Evolutionary conservation across 2,797 vertebrate genomes (phyloP), one percentile per base, ranked within the genome.

Genomic region (Nasua narica): DNA sequence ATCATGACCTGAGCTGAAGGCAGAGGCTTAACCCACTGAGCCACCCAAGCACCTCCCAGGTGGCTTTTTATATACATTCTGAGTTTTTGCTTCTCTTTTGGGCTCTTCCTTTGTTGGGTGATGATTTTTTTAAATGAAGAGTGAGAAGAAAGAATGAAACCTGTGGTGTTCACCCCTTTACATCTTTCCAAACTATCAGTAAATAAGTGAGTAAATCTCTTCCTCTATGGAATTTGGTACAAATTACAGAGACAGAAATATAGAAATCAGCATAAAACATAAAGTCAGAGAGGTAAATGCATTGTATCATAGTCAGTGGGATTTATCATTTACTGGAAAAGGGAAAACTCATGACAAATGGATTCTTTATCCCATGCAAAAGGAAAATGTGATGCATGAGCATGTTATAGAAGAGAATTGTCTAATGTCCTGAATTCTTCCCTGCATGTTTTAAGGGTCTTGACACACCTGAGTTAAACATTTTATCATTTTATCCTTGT

Each of bases 221-320:
- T 94, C 27, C 43, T 32, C 27, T 32, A 0, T 81, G 32, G 72
- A 91, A 90, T 94, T 76, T 52, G 83, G 40, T 27, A 81, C 27
- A 62, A 94, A 3, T 15, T 92, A 76, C 37, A 74, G 35, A 84
- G 56, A 69, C 23, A 85, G 32, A 94, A 87, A 84, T 77, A 93
- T 50, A 84, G 54, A 84, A 96, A 74, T 91, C 12, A 77, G 70
- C 40, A 72, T 92, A 81, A 92, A 87, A 81, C 37, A 83, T 62
- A 86, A 79, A 70, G 40, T 25, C 37, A 72, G 40, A 72, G 77
- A 62, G 40, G 10, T 82, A 87, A 69, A 18, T 56, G 4, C 2
- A 54, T 79, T 12, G 23, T 11, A 81, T 77, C 32, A 32, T 11
- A 46, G 65, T 8, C 78, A 52, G 72, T 40, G 46, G 19, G 23